Percentiles rank a stretch among this genome's conserved stretches.
Conservation (phyloP, 2,113 vertebrate species). For the Psittacula cyanocephala region DNA sequence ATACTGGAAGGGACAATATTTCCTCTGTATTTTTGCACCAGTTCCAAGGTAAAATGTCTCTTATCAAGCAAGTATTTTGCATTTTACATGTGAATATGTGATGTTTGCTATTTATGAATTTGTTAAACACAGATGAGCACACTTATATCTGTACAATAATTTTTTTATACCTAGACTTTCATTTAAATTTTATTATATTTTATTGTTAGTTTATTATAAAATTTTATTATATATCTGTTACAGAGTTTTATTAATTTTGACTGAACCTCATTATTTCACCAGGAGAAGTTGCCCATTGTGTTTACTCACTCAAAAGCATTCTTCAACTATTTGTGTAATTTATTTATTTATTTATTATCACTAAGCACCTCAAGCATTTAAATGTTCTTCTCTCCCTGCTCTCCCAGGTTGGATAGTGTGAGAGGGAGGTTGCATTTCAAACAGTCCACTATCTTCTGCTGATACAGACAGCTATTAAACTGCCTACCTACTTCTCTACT, state of each 20-base stretch:
- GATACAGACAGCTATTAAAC: neutral
- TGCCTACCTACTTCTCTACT: neutral
- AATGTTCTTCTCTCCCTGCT: neutral
- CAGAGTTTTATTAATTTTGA: neutral
- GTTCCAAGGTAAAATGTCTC: neutral
- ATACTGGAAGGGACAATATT: neutral
- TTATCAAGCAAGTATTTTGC: neutral
- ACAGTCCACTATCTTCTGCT: neutral
- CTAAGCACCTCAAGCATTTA: neutral
- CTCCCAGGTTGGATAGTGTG: neutral
- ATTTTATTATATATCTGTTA: neutral
- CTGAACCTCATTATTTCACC: neutral
- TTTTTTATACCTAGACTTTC: neutral
- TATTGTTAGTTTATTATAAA: too few species aligned
- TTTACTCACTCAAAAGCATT: neutral
- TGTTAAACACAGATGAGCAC: neutral
- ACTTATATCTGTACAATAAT: neutral
- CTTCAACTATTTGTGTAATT: neutral
- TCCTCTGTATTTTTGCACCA: neutral
- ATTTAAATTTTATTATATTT: neutral
- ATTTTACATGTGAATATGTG: neutral
- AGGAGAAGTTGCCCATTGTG: neutral
- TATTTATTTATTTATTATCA: neutral
- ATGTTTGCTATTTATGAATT: neutral
- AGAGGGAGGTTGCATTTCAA: slow-evolving; percentile 16